phyloP scores from a whole-genome alignment of 2,888 invertebrate genomes.

The Scotopteryx bipunctaria region DNA sequence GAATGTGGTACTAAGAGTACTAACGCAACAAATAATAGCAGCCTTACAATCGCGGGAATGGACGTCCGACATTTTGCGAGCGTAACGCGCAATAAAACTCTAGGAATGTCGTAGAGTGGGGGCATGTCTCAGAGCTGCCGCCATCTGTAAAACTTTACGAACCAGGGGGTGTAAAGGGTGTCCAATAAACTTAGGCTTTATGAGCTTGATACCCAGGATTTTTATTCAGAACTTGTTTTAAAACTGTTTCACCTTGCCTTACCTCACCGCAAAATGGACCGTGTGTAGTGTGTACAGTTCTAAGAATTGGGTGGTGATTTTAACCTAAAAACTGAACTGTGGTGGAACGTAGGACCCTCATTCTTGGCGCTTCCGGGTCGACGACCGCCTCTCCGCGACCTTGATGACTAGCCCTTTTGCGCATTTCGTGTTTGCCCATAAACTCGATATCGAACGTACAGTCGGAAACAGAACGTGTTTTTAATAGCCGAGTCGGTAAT shows the following conservation, averaged over 20 bases:
- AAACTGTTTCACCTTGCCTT: too few species aligned
- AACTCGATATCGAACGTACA: slow-evolving; percentile 27
- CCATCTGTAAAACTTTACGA: background rate
- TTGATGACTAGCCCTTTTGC: slow-evolving; percentile 53
- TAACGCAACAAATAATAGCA: slow-evolving; percentile 29
- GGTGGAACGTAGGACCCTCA: slow-evolving; percentile 29
- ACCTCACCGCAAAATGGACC: too few species aligned
- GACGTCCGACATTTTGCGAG: slow-evolving; percentile 38
- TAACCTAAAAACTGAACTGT: too few species aligned
- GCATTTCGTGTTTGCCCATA: slow-evolving; percentile 35
- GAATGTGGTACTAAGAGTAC: slow-evolving; percentile 26
- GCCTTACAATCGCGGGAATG: slow-evolving; percentile 38
- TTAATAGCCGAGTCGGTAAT: slow-evolving; percentile 26
- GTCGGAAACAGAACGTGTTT: slow-evolving; percentile 25
- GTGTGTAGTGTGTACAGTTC: too few species aligned
- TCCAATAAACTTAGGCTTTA: background rate
- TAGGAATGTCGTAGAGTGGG: slow-evolving; percentile 47
- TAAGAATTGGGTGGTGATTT: too few species aligned
- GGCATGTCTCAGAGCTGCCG: slow-evolving; percentile 11
- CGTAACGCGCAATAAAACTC: slow-evolving; percentile 53
- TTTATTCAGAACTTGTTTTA: too few species aligned
- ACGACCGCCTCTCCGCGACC: slow-evolving; percentile 56
- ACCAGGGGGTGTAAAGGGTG: background rate
- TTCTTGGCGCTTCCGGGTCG: slow-evolving; percentile 60
- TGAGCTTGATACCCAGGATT: background rate